Evolutionary conservation across 1,140 invertebrate genomes (phyloP), one percentile per base, ranked within the genome.

Genomic region (Musca domestica): DNA sequence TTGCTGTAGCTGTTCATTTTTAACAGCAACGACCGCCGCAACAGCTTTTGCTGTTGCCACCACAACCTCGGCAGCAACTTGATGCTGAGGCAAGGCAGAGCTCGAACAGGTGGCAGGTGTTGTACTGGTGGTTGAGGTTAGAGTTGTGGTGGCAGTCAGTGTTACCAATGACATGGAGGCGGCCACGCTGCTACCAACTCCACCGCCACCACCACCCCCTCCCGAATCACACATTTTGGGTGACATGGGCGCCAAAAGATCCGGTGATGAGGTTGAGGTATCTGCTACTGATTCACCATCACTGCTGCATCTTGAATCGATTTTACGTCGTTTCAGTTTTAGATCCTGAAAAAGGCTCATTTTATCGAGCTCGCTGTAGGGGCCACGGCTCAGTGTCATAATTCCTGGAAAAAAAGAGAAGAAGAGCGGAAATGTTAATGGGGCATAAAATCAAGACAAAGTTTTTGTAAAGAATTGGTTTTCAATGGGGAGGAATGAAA

Each of bases 341-440:
- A 96, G 90, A 88, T 96, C 94, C 90, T 96, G 94, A 88, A 96
- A 96, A 86, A 97, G 92, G 90, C 95, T 96, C 95, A 97, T 97
- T 87, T 93, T 95, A 92, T 93, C 92, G 88, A 93, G 90, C 88
- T 94, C 92, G 91, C 89, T 91, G 86, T 86, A 87, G 88, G 92
- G 92, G 87, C 92, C 90, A 88, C 92, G 92, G 88, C 92, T 94
- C 88, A 95, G 92, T 90, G 93, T 95, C 93, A 95, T 95, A 93
- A 94, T 95, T 94, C 92, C 93, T 95, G 86, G 2, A 88, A 87
- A 3, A 14, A 52, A 67, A 52, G 10, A 46, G 23, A 23, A 61
- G 14, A 25, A 52, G 7, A 67, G 63, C 25, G 7, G 15, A 54
- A 49, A 49, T 10, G 41, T 27, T 51, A 6, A 12, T 2, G 0